phyloP scores from a whole-genome alignment of 2,113 vertebrate species.

The Lophotis ruficrista region DNA sequence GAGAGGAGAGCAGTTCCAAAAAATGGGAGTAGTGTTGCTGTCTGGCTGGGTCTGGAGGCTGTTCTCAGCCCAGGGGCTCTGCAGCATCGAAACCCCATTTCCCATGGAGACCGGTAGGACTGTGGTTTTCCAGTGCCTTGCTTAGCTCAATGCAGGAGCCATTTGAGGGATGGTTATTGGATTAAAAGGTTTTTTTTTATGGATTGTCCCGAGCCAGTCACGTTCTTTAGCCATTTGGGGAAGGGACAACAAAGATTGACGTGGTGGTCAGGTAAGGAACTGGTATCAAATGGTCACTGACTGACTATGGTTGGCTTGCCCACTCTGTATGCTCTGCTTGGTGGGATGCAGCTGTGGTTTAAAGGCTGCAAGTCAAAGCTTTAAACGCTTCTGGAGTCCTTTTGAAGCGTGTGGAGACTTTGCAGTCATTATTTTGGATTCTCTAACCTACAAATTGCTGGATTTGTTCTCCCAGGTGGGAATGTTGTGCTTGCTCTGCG shows the following conservation, averaged over 20 bases:
- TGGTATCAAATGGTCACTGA: not conserved
- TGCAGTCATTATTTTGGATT: not conserved
- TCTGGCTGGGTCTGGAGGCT: not conserved
- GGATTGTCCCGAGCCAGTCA: fast-evolving
- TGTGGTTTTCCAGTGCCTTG: not conserved
- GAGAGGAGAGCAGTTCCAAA: not conserved
- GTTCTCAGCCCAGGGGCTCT: no score
- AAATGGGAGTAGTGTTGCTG: not conserved
- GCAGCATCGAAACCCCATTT: not conserved
- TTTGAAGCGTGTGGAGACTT: not conserved
- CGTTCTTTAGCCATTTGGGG: not conserved
- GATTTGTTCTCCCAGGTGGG: not conserved
- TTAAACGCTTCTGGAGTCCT: not conserved
- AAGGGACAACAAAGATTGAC: not conserved
- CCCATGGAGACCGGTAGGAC: no score
- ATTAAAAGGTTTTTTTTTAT: not conserved
- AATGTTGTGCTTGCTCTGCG: not conserved
- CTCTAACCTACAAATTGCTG: not conserved
- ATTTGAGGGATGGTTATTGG: not conserved
- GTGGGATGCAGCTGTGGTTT: not conserved
- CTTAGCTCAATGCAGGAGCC: not conserved
- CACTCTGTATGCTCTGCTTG: not conserved
- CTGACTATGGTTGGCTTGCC: not conserved
- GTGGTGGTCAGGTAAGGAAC: not conserved
- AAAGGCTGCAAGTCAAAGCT: not conserved